Evolutionary conservation across 2,888 invertebrate genomes (phyloP), one percentile per base, ranked within the genome.

Genomic region (Drosophila subquinaria): DNA sequence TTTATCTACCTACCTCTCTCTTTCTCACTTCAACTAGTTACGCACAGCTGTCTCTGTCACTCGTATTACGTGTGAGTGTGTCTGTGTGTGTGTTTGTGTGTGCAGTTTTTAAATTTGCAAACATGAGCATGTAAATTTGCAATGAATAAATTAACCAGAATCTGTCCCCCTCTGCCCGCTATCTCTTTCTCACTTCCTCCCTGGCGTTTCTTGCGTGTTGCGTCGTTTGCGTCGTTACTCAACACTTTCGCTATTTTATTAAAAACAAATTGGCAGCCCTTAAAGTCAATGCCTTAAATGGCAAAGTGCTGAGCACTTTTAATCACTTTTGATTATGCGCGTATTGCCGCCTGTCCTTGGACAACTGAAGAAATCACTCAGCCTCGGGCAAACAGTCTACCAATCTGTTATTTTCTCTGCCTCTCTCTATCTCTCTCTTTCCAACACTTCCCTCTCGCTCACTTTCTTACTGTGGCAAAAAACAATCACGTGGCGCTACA

Each of bases 121-220:
- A 84, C 84, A 84, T 84, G 84, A 84, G 84, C 82, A 84, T 84
- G 84, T 84, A 89, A 89, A 89, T 84, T 87, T 89, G 89, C 84
- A 84, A 84, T 84, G 84, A 84, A 84, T 84, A 84, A 84, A 84
- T 84, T 84, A 84, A 89, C 79, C 76, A 79, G 65, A 73, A 70
- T 70, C 76, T 67, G 50, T 48, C 23, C 38, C 33, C 38, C 27
- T 55, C n/a, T 38, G 11, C 3, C 3, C 40, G 3, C 15, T 9
- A 38, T n/a, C 38, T 38, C 30, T 10, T 17, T 36, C 17, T 23
- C 8, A 5, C 35, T 13, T n/a, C 10, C 35, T 5, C 33, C 8
- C 33, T 6, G 4, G 27, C 42, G 40, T 20, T 20, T 38, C 30
- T 33, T 38, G 47, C 45, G 27, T 57, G 40, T 52, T 23, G 68